Evolutionary conservation across 2,888 invertebrate species (phyloP), one percentile per base, ranked within the genome.

Genomic region (Horisme vitalbata): DNA sequence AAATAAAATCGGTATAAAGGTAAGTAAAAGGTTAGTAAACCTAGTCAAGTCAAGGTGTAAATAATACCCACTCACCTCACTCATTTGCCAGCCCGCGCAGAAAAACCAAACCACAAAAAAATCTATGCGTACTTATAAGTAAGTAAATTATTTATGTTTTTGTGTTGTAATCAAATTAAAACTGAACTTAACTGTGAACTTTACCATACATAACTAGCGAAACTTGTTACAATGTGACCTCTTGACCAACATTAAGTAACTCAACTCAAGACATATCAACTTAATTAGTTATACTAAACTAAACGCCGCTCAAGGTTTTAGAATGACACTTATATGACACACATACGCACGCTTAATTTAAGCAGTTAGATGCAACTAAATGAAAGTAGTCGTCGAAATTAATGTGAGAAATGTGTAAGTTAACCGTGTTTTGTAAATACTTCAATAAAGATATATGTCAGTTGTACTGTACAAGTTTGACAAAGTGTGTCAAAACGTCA

Each of bases 191-290:
- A 50, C 26, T 43, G 26, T 49, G 54, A 49, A 45, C 49, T 50
- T 43, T 37, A 18, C 32, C 41, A 18, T 41, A 35, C 30, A 45
- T 44, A 33, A 41, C 36, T 45, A 43, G 36, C 23, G 27, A 23
- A 47, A 49, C 49, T 39, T 28, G 43, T 35, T 30, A 24, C 41
- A 45, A 28, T 32, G 20, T 51, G 53, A 54, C 55, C 53, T 34
- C 32, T 39, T 52, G 48, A 53, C 51, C 53, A 53, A 58, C 12
- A 44, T 58, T 43, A 38, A 43, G 38, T 55, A 44, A 49, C 46
- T 49, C 37, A 47, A 45, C 21, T 30, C 33, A 45, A 47, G 41
- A 45, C 45, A 51, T 34, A 38, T 45, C 7, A 34, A 43, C 38
- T 50, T 44, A 45, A 50, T 45, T n/a, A n/a, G 27, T 34, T 15